These are phyloP conservation scores for Stenoptilia bipunctidactyla DNA, from an alignment of 2,888 invertebrate species.

Conservation along the genomic window DNA sequence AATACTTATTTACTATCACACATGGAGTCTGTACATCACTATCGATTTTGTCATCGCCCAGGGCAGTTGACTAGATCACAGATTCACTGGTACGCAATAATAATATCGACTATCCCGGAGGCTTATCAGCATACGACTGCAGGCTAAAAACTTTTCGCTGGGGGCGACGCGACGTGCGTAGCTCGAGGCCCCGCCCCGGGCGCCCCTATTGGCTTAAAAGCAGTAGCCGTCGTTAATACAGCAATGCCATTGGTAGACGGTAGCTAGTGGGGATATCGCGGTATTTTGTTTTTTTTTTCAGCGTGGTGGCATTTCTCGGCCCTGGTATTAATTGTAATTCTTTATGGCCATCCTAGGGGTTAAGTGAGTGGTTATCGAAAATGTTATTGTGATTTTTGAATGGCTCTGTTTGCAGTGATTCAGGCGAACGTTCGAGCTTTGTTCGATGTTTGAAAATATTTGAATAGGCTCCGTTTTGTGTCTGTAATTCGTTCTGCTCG, in stretches of 20 bases:
- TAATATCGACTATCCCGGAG: constrained; percentile 66
- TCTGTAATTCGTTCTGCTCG: constrained; percentile 26
- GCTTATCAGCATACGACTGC: constrained; percentile 71
- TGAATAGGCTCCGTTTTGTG: constrained; percentile 26
- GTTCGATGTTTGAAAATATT: constrained; percentile 28
- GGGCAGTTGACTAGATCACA: constrained; percentile 42
- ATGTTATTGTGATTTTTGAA: constrained; percentile 32
- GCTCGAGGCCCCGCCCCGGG: constrained; percentile 66
- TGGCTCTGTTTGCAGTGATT: constrained; percentile 9
- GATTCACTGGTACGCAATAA: constrained; percentile 63
- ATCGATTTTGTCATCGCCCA: constrained; percentile 48
- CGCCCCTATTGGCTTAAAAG: constrained; percentile 52
- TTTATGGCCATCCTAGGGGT: constrained; percentile 63
- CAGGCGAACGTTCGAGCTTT: constrained; percentile 19
- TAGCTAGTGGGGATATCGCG: constrained; percentile 46
- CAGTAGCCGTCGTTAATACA: constrained; percentile 38
- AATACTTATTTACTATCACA: constrained; percentile 12
- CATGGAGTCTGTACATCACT: constrained; percentile 31
- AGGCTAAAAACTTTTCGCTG: constrained; percentile 69
- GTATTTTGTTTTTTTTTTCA: constrained; percentile 68
- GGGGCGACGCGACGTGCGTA: constrained; percentile 62
- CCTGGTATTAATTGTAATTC: constrained; percentile 67
- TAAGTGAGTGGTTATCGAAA: constrained; percentile 53
- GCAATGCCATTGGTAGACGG: constrained; percentile 54
- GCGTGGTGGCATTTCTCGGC: constrained; percentile 51